Conservation (phyloP, 2,888 invertebrate genomes). For the Phengaris alcon region DNA sequence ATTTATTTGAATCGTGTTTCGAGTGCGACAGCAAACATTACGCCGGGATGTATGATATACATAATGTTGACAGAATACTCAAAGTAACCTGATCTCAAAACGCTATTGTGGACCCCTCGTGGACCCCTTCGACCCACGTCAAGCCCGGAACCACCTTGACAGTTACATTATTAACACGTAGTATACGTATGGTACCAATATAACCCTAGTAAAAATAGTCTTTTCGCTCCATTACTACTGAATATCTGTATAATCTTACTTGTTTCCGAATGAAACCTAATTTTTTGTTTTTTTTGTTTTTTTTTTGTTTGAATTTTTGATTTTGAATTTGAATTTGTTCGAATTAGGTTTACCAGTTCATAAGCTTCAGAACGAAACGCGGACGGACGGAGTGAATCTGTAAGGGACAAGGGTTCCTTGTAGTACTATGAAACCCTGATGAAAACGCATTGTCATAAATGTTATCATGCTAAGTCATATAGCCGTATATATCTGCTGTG, state of each 20-base stretch:
- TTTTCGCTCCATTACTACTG: slow-evolving; percentile 23
- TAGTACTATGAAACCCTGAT: too few species aligned
- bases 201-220: slow-evolving; percentile 35
- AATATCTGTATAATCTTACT: background rate
- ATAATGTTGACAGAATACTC: slow-evolving; percentile 35
- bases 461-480: too few species aligned
- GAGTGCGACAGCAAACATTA: slow-evolving; percentile 26
- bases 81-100: slow-evolving; percentile 38
- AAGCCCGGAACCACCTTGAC: slow-evolving; percentile 37
- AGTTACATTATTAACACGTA: slow-evolving; percentile 41
- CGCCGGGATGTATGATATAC: slow-evolving; percentile 30
- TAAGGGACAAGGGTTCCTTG: too few species aligned
- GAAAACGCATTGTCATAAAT: too few species aligned
- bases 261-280: too few species aligned
- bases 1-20: background rate
- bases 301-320: too few species aligned
- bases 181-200: slow-evolving; percentile 34
- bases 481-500: too few species aligned
- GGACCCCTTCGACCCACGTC: slow-evolving; percentile 40
- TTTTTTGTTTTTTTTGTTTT: too few species aligned
- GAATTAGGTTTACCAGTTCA: too few species aligned
- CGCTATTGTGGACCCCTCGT: slow-evolving; percentile 37
- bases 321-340: too few species aligned
- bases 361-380: too few species aligned
- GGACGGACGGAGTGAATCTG: too few species aligned